These are phyloP conservation scores for Anableps anableps DNA, from an alignment of 2,797 vertebrate species.

Conservation along the genomic window DNA sequence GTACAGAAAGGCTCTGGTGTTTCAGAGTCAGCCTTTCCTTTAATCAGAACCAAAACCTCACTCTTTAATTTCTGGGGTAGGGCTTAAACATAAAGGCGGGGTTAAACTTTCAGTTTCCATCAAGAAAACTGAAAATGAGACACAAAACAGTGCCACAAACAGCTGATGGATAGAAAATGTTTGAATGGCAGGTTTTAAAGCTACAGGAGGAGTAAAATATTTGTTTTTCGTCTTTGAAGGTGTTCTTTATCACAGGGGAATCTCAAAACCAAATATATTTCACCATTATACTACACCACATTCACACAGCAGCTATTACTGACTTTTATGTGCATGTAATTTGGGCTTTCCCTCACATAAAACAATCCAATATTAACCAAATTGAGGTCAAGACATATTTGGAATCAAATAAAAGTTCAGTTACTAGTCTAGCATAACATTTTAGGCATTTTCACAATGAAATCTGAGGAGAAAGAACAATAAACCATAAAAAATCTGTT, in stretches of 20 bases:
- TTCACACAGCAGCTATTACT: background rate
- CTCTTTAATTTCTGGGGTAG: constrained; percentile 14
- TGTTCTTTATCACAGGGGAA: background rate
- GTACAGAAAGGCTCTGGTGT: background rate
- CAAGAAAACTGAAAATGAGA: constrained; percentile 1
- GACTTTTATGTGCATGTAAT: background rate
- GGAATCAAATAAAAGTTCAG: background rate
- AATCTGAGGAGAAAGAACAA: too few species aligned
- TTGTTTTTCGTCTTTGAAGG: background rate
- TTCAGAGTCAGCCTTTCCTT: constrained; percentile 1
- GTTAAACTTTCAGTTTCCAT: constrained; percentile 28
- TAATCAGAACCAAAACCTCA: constrained; percentile 7
- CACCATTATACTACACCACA: background rate
- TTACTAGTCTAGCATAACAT: background rate
- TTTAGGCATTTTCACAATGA: background rate
- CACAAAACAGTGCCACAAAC: constrained; percentile 1
- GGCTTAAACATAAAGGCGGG: constrained; percentile 4
- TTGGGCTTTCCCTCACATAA: background rate
- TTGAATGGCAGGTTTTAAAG: background rate
- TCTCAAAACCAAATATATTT: background rate
- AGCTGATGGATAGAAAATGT: constrained; percentile 27
- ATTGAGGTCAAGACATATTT: background rate
- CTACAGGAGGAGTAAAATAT: background rate
- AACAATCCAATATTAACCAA: background rate
- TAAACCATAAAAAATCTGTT: too few species aligned